Conservation (phyloP, 1,140 invertebrate genomes). For the Lepidurus arcticus region DNA sequence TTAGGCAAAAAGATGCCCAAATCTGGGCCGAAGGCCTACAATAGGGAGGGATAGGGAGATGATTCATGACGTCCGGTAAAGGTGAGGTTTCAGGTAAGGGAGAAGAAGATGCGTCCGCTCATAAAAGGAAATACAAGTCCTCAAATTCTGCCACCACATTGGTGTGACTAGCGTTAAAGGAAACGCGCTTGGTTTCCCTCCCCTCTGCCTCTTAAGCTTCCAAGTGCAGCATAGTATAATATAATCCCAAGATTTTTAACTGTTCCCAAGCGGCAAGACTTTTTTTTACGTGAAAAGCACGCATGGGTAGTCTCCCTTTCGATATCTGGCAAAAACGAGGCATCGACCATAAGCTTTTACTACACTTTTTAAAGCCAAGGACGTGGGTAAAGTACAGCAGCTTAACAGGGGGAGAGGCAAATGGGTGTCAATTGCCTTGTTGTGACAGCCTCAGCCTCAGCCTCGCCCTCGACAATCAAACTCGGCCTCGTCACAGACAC, state of each 20-base stretch:
- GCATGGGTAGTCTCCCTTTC: neutral
- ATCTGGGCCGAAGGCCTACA: neutral
- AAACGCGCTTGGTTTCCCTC: constrained; percentile 9
- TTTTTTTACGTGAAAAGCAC: constrained; percentile 6
- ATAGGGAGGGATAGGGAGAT: neutral
- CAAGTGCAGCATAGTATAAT: neutral
- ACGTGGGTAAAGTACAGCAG: neutral
- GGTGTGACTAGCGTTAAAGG: neutral
- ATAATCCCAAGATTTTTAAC: neutral
- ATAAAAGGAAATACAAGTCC: neutral
- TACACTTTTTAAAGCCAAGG: neutral
- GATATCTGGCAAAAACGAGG: neutral
- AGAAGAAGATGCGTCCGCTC: neutral
- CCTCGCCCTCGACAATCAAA: too few relatives aligned
- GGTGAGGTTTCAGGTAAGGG: neutral
- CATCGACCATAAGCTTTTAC: neutral
- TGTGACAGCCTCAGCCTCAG: too few relatives aligned
- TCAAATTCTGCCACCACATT: neutral
- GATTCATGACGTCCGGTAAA: neutral
- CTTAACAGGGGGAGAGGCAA: neutral
- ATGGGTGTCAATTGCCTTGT: neutral
- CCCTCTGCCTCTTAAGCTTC: neutral
- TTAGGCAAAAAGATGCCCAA: neutral
- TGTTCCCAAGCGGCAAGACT: neutral
- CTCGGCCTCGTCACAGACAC: neutral